Base-by-base conservation (phyloP, 2,888 invertebrate genomes). In the Darwinula stevensoni region DNA sequence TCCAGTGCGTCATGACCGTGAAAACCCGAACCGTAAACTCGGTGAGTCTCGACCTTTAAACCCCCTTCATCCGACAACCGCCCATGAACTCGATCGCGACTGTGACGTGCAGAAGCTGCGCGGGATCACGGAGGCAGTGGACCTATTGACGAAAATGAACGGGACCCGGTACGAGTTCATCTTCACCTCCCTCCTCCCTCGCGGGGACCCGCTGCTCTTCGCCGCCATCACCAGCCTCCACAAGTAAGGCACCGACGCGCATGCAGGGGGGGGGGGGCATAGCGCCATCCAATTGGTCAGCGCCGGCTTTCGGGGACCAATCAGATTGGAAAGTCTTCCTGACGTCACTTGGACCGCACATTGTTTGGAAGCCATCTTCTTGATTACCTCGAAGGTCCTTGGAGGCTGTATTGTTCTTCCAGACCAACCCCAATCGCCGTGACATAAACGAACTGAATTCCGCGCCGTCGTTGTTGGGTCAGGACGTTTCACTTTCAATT, bases 81-180 rank as follows among this genome's bases (percentile, higher is more conserved):
- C n/a, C n/a, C n/a, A n/a, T n/a, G n/a, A n/a, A n/a, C n/a, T n/a
- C n/a, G n/a, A n/a, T n/a, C n/a, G n/a, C n/a, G n/a, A n/a, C 26
- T 33, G 34, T 18, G 41, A 35, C 41, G 53, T 51, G 36, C 41
- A 70, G 67, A 76, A 82, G 51, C 57, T 74, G 3, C 63, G 75
- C 36, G 86, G 80, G 2, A 68, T 68, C 16, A 73, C 78, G 1
- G 75, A 78, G 50, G 82, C 91, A 0, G 55, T 97, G 11, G 72
- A 80, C 48, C 61, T 88, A 22, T 55, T 91, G 38, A 78, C 88
- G 2, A 67, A 69, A 15, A 73, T 66, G 38, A 67, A 65, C 41
- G 67, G 63, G 35, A 75, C 74, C 14, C 61, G 76, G 44, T 94
- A 84, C 48, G 94, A 97, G 52, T 97, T 97, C 50, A 71, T 97